Conservation (phyloP, 1,140 invertebrate species). For the Drosophila mauritiana region DNA sequence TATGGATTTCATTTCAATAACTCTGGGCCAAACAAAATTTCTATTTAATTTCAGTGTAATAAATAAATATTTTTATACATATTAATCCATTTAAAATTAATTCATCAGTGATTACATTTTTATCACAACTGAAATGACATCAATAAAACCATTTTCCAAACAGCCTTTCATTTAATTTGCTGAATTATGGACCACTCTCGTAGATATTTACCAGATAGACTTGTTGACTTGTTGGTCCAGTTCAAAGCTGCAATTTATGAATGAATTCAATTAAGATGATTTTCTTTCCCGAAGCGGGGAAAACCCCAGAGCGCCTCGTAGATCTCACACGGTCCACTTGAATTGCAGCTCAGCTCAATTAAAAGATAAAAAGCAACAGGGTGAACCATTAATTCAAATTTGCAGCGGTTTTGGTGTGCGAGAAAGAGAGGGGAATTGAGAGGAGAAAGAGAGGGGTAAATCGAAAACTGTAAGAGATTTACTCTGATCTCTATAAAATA, state of each 20-base stretch:
- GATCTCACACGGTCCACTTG: slow-evolving; percentile 57
- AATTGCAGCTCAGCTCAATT: slow-evolving; percentile 64
- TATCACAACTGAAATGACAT: slow-evolving; percentile 4
- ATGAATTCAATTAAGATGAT: slow-evolving; percentile 80
- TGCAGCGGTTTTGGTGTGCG: slow-evolving; percentile 32
- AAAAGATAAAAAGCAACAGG: slow-evolving; percentile 28
- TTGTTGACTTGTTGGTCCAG: slow-evolving; percentile 34
- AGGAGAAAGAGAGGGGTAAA: neutral
- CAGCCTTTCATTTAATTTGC: slow-evolving; percentile 34
- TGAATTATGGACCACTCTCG: slow-evolving; percentile 41
- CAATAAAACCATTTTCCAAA: slow-evolving; percentile 41
- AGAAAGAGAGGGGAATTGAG: neutral
- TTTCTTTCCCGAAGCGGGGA: slow-evolving; percentile 12
- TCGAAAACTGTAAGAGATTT: no score
- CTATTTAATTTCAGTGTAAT: neutral
- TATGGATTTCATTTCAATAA: no score
- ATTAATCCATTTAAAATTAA: slow-evolving; percentile 21
- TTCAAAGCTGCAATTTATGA: slow-evolving; percentile 67
- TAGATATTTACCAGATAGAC: slow-evolving; percentile 40
- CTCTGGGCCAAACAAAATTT: no score
- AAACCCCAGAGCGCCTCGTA: slow-evolving; percentile 29
- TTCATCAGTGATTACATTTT: slow-evolving; percentile 13
- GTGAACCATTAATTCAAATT: slow-evolving; percentile 48
- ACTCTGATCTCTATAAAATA: neutral
- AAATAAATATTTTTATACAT: slow-evolving; percentile 3